Evolutionary conservation across 2,797 vertebrate species (phyloP).

Genomic region (Periparus ater): DNA sequence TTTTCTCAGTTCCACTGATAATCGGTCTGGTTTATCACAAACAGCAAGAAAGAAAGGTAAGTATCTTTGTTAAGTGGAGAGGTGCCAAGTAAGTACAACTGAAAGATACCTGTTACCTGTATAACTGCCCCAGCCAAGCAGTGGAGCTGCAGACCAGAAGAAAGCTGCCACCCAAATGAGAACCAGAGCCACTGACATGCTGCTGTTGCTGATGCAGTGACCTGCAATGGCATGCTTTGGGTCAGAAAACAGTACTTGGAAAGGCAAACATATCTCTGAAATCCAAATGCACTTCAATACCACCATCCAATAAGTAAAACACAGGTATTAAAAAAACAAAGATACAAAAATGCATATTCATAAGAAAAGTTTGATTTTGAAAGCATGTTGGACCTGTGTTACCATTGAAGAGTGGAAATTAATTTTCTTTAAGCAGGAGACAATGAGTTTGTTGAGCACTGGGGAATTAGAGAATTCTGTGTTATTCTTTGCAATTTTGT

Average conservation of each 20-base stretch:
- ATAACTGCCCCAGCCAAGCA: slow-evolving; percentile 92
- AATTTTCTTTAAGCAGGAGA: not conserved
- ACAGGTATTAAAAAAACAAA: not conserved
- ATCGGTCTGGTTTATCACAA: not conserved
- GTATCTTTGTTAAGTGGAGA: not conserved
- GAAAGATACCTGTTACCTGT: slow-evolving; percentile 78
- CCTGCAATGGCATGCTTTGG: slow-evolving; percentile 70
- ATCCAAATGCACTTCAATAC: not conserved
- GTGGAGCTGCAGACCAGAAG: slow-evolving; percentile 88
- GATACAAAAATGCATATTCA: not conserved
- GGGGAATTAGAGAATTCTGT: not conserved
- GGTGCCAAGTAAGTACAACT: not conserved
- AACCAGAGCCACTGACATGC: slow-evolving; percentile 78
- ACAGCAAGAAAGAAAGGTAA: not conserved
- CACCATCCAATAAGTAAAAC: not conserved
- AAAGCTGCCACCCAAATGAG: slow-evolving; percentile 86
- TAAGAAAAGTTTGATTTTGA: not conserved
- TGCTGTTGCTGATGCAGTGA: slow-evolving; percentile 81
- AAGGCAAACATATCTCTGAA: not conserved
- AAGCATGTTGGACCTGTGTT: not conserved
- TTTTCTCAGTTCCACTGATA: not conserved
- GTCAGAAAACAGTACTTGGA: not conserved
- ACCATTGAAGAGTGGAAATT: not conserved
- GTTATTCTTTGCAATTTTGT: not conserved
- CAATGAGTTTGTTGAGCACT: not conserved